Evolutionary conservation across 2,888 invertebrate genomes (phyloP), one percentile per base, ranked within the genome.

Genomic region (Napeogenes sylphis): DNA sequence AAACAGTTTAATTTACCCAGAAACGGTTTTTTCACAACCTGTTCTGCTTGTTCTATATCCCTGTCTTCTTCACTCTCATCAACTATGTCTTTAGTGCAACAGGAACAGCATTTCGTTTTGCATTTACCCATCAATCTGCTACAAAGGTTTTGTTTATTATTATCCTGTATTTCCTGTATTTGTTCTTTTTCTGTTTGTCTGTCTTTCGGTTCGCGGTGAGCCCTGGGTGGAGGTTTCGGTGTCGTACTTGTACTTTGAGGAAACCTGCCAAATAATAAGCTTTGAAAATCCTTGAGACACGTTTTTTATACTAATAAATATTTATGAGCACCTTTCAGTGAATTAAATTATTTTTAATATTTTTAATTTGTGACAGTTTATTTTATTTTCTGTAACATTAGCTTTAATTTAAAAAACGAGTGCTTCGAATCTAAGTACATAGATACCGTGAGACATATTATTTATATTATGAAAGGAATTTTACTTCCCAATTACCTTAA

Each of bases 241-340:
- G 90, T 90, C 0, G 89, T 88, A 63, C 87, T 85, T 1, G 89
- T 89, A 72, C 89, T 90, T 82, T 89, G 89, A 0, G 90, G 90
- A 56, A 90, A 87, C 73, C 90, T 90, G 80, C 8, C n/a, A 12
- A 56, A 51, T 30, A 30, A 30, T 30, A 4, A 14, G n/a, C 21
- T 21, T 21, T 21, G 21, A 21, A 21, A 21, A 21, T 21, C 21
- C 21, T 21, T 21, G 21, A 21, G 21, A 21, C 21, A 21, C 21
- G 21, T 21, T 21, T 21, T 21, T 21, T 21, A 21, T 21, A 21
- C 21, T 21, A 21, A 0, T 21, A 21, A 21, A 21, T 21, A 2
- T 51, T 51, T 12, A 8, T 5, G 14, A 4, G 5, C 46, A 46
- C 14, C 5, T 5, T 47, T 21, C 4, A 47, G n/a, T 14, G 3